A percentile compares a stretch with the other conserved stretches of the same genome.
Evolutionary conservation across 1,140 invertebrate genomes (phyloP).

Genomic region (Plodia interpunctella): DNA sequence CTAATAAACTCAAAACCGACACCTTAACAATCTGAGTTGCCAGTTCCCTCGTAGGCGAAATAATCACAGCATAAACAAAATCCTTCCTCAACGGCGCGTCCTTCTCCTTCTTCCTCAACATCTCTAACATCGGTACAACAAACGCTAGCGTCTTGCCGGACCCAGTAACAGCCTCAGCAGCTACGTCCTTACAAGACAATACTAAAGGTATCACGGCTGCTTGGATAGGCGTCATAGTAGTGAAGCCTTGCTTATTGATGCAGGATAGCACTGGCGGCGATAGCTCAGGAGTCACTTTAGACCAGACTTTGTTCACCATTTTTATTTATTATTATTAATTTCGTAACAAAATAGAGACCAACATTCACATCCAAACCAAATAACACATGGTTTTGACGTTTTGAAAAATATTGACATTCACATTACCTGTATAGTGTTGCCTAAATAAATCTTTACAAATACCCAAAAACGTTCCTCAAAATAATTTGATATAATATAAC

Average conservation of each 20-base stretch:
- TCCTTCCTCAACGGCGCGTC: conserved; percentile 83
- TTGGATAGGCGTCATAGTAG: conserved; percentile 76
- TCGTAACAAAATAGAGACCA: too few relatives aligned
- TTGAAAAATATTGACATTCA: neutral
- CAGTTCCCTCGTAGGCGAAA: conserved; percentile 96
- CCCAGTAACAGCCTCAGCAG: conserved; percentile 96
- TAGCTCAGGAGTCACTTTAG: conserved; percentile 44
- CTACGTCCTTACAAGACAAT: conserved; percentile 95
- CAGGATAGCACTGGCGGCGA: conserved; percentile 52
- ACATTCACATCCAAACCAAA: too few relatives aligned
- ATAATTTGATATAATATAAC: too few relatives aligned
- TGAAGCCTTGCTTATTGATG: conserved; percentile 59
- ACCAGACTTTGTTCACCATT: conserved; percentile 67
- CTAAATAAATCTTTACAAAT: neutral
- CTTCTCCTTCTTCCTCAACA: conserved; percentile 82
- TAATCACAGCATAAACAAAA: conserved; percentile 91
- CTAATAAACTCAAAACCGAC: too few relatives aligned
- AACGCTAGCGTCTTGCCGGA: conserved; percentile 98
- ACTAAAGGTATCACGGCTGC: conserved; percentile 95
- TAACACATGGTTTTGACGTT: neutral
- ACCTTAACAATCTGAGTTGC: conserved; percentile 93
- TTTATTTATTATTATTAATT: too few relatives aligned
- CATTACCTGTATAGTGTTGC: conserved; percentile 14
- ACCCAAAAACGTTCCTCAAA: neutral
- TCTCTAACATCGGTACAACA: conserved; percentile 92